These are phyloP conservation scores for Agonopterix heracliana DNA, from an alignment of 2,888 invertebrate species.

Conservation along the genomic window DNA sequence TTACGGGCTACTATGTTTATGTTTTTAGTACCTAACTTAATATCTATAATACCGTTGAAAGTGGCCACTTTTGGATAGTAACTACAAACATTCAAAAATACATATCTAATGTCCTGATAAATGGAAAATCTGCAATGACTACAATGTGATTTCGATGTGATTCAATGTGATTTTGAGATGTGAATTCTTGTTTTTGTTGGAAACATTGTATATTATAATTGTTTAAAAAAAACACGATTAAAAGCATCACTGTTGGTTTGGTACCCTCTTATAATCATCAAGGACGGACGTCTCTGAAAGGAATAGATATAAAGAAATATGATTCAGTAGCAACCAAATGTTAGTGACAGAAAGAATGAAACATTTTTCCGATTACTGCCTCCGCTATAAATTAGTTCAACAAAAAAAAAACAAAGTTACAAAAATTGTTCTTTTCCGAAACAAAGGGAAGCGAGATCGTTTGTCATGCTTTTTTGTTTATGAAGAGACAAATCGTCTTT, in stretches of 20 bases:
- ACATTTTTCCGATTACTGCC: conserved; percentile 4
- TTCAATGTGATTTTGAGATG: not conserved
- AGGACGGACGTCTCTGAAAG: not conserved
- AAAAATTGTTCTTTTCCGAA: not conserved
- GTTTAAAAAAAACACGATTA: too few species aligned
- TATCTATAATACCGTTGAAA: too few species aligned
- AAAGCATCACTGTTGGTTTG: too few species aligned
- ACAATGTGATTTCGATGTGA: not conserved
- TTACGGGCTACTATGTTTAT: too few species aligned
- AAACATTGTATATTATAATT: not conserved
- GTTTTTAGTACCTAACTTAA: too few species aligned
- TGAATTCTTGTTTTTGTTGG: not conserved
- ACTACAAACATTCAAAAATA: too few species aligned
- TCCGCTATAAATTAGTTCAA: not conserved
- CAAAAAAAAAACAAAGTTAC: not conserved
- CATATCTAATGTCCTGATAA: too few species aligned
- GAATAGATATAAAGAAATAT: conserved; percentile 5
- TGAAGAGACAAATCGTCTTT: conserved; percentile 18
- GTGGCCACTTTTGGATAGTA: too few species aligned
- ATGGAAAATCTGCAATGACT: too few species aligned
- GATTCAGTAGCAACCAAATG: not conserved
- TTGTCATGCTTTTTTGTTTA: conserved; percentile 28
- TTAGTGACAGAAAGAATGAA: conserved; percentile 4
- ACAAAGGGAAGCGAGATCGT: conserved; percentile 14
- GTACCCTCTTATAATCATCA: not conserved